These are phyloP conservation scores for Poecile atricapillus DNA, from an alignment of 2,113 vertebrate species.

Conservation along the genomic window DNA sequence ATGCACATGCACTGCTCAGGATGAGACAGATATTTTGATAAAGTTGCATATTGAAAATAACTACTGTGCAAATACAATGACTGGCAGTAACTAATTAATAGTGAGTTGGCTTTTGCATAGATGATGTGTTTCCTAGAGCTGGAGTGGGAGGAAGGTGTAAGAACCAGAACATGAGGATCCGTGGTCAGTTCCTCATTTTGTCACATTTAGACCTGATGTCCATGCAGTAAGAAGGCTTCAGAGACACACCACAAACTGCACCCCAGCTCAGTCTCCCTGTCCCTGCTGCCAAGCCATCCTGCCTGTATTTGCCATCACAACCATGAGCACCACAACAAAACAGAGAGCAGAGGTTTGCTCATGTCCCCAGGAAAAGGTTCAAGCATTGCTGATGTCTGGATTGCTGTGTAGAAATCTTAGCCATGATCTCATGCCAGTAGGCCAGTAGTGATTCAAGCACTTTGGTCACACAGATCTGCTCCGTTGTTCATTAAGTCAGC, in stretches of 20 bases:
- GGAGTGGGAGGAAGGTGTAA: neutral
- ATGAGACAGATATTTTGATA: constrained; percentile 31
- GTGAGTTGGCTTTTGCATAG: neutral
- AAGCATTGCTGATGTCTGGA: neutral
- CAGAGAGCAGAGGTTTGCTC: neutral
- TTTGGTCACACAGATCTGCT: neutral
- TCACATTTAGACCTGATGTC: neutral
- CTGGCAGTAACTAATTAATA: neutral
- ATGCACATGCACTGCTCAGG: neutral
- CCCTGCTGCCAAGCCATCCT: neutral
- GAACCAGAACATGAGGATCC: neutral
- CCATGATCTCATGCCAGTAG: neutral
- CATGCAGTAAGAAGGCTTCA: neutral
- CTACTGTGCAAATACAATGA: neutral
- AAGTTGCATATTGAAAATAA: constrained; percentile 23
- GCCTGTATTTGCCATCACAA: neutral
- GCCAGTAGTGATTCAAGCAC: neutral
- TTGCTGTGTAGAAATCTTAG: neutral
- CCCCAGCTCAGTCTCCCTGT: neutral
- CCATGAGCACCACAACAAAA: neutral
- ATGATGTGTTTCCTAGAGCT: neutral
- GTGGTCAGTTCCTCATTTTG: neutral
- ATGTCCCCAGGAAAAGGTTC: neutral
- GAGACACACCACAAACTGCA: neutral
- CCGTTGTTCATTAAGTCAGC: neutral